phyloP scores from a whole-genome alignment of 2,113 vertebrate genomes.

The Hirundichthys speculiger region DNA sequence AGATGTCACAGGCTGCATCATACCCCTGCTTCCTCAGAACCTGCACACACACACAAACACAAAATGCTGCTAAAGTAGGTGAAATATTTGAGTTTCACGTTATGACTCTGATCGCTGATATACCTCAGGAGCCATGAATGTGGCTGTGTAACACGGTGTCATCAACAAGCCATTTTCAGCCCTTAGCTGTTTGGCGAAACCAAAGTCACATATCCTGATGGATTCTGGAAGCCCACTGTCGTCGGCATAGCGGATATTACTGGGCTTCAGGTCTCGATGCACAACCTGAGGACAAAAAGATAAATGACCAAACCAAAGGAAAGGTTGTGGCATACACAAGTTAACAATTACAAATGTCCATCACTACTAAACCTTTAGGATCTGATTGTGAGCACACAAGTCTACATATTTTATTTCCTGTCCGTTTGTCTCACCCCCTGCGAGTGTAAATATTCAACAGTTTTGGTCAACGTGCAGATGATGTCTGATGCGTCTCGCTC shows the following conservation, averaged over 20 bases:
- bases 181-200: slow-evolving; percentile 93
- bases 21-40: slow-evolving; percentile 95
- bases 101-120: not conserved
- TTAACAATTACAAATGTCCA: not conserved
- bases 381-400: too few relatives aligned
- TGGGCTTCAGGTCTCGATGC: slow-evolving; percentile 95
- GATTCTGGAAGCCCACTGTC: slow-evolving; percentile 91
- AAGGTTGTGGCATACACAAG: too few relatives aligned
- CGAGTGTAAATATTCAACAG: slow-evolving; percentile 94
- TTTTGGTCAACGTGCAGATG: slow-evolving; percentile 89
- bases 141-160: slow-evolving; percentile 97
- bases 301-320: not conserved
- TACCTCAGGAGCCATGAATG: slow-evolving; percentile 96
- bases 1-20: slow-evolving; percentile 95
- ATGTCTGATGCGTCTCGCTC: slow-evolving; percentile 92
- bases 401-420: not conserved
- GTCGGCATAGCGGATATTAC: slow-evolving; percentile 94
- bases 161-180: slow-evolving; percentile 94
- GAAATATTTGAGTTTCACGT: not conserved
- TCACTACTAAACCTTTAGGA: too few relatives aligned
- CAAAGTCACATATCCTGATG: slow-evolving; percentile 93
- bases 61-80: slow-evolving; percentile 5
- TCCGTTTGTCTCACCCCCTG: slow-evolving; percentile 84
- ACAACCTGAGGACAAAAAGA: slow-evolving; percentile 87
- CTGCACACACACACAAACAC: slow-evolving; percentile 68